Percentiles rank a stretch among this genome's conserved stretches.
phyloP scores from a whole-genome alignment of 2,797 vertebrate species.

The Pseudochromis fuscus region DNA sequence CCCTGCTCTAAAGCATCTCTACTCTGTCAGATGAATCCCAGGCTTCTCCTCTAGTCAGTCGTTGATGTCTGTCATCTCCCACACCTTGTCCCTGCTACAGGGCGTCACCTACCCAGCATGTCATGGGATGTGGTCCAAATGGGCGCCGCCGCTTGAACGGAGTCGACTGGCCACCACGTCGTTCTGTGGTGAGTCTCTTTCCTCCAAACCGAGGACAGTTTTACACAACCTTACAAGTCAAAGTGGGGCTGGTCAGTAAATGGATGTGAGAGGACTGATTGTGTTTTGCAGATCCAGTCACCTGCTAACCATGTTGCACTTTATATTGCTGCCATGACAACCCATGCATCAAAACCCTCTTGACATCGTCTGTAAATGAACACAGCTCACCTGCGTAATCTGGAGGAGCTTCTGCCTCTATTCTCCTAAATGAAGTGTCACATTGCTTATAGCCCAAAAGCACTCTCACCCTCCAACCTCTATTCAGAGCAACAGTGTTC shows the following conservation, averaged over 20 bases:
- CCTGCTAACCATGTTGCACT: constrained; percentile 50
- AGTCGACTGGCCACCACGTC: constrained; percentile 97
- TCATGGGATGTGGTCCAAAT: constrained; percentile 98
- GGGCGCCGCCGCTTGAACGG: constrained; percentile 97
- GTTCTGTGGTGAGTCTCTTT: constrained; percentile 91
- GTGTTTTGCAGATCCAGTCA: constrained; percentile 54
- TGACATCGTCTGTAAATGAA: constrained; percentile 77
- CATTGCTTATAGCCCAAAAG: constrained; percentile 62
- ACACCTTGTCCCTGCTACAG: constrained; percentile 74
- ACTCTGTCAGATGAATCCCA: constrained; percentile 8
- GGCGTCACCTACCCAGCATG: constrained; percentile 99
- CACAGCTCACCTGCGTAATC: constrained; percentile 65
- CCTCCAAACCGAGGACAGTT: neutral
- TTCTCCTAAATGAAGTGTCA: constrained; percentile 74
- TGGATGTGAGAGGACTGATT: constrained; percentile 33
- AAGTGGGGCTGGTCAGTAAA: constrained; percentile 13
- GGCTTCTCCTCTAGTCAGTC: neutral
- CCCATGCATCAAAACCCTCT: constrained; percentile 76
- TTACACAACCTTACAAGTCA: constrained; percentile 5
- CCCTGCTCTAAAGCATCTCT: constrained; percentile 4
- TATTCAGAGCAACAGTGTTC: constrained; percentile 59
- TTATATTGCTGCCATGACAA: constrained; percentile 82
- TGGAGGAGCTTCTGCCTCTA: constrained; percentile 60
- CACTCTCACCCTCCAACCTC: constrained; percentile 52
- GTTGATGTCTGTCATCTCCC: constrained; percentile 29